These are phyloP conservation scores for Maconellicoccus hirsutus DNA, from an alignment of 1,140 invertebrate genomes.

Conservation along the genomic window DNA sequence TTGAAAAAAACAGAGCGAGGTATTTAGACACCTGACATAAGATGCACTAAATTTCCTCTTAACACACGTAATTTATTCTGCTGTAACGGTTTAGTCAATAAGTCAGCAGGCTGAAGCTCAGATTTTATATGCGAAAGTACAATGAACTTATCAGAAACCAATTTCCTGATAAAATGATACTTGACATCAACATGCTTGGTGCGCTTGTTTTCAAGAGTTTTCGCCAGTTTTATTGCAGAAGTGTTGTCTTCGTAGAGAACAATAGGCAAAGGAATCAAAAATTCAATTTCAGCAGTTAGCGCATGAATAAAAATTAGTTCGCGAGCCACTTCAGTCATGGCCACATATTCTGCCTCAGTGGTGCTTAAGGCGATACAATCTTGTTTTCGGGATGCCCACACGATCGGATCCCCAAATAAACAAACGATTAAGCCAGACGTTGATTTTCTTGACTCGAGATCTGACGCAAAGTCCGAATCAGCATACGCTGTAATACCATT, in stretches of 20 bases:
- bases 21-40: no score
- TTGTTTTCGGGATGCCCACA: conserved; percentile 30
- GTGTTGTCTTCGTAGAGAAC: conserved; percentile 31
- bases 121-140: no score
- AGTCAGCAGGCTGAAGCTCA: no score
- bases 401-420: conserved; percentile 26
- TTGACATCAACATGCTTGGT: no score
- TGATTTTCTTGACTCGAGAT: conserved; percentile 31
- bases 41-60: no score
- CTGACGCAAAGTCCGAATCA: conserved; percentile 27
- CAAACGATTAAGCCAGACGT: conserved; percentile 29
- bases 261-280: neutral
- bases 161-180: no score
- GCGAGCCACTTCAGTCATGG: conserved; percentile 29
- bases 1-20: no score
- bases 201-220: no score
- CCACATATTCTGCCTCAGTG: conserved; percentile 32
- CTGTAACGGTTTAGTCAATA: no score
- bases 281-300: conserved; percentile 23
- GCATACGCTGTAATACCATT: conserved; percentile 24
- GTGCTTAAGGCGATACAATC: conserved; percentile 28
- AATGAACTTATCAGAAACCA: no score
- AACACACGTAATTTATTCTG: no score
- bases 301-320: conserved; percentile 25
- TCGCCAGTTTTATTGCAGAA: conserved; percentile 27